Percentiles rank a stretch among this genome's conserved stretches.
Evolutionary conservation across 1,140 invertebrate genomes (phyloP).

Genomic region (Brachionus angularis): DNA sequence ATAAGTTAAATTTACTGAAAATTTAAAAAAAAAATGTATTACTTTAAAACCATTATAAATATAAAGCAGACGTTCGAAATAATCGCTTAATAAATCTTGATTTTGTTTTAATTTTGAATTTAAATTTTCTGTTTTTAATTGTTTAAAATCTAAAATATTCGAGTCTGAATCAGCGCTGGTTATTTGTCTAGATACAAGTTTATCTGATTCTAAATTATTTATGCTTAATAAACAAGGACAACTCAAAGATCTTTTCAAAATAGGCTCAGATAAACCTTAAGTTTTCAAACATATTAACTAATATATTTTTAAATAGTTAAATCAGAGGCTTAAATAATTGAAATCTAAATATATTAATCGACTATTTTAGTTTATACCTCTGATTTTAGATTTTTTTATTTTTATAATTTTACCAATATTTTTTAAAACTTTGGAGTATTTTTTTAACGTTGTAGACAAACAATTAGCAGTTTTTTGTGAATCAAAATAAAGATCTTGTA

Average conservation of each 20-base stretch:
- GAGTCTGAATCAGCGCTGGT: too few relatives aligned
- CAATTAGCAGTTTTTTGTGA: background rate
- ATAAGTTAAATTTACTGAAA: background rate
- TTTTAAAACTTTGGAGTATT: background rate
- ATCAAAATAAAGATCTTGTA: background rate
- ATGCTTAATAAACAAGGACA: constrained; percentile 2
- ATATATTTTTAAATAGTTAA: too few relatives aligned
- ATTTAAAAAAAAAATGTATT: background rate
- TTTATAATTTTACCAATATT: constrained; percentile 5
- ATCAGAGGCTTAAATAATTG: too few relatives aligned
- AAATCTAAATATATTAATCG: too few relatives aligned
- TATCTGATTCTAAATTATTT: background rate
- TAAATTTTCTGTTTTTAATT: background rate
- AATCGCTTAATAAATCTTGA: background rate
- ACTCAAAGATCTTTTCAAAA: background rate
- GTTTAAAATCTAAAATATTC: background rate
- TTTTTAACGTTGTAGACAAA: constrained; percentile 1
- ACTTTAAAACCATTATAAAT: constrained; percentile 26
- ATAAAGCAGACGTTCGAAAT: background rate
- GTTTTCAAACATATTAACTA: too few relatives aligned
- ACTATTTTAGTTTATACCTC: too few relatives aligned
- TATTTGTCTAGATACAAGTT: background rate
- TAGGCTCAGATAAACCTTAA: too few relatives aligned
- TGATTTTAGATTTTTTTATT: too few relatives aligned
- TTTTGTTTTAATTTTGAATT: constrained; percentile 7